Conservation (phyloP, 2,888 invertebrate genomes). For the Dicranocentrus wangi region DNA sequence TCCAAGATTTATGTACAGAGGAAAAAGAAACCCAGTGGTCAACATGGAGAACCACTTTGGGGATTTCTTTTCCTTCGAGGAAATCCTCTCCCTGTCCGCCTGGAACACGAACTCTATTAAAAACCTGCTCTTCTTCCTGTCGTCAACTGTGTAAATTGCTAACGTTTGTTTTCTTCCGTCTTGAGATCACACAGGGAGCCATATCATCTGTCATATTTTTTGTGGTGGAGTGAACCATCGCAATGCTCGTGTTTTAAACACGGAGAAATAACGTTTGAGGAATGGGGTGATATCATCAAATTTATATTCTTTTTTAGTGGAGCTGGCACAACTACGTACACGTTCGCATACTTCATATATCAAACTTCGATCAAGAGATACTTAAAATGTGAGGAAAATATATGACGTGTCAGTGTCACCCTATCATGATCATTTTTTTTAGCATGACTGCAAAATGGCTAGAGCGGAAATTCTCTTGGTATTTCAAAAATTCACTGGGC, state of each 20-base stretch:
- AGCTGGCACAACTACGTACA: not conserved
- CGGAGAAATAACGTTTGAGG: not conserved
- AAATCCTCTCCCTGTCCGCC: slow-evolving; percentile 49
- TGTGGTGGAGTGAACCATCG: not conserved
- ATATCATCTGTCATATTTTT: not conserved
- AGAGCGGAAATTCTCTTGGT: too few species aligned
- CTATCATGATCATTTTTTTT: slow-evolving; percentile 11
- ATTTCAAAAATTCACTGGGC: too few species aligned
- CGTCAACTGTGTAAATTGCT: not conserved
- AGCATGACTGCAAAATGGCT: too few species aligned
- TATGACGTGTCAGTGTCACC: slow-evolving; percentile 14
- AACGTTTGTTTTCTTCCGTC: too few species aligned
- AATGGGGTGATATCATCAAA: slow-evolving; percentile 13
- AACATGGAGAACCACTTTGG: not conserved
- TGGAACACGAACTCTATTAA: slow-evolving; percentile 57
- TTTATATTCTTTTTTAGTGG: slow-evolving; percentile 1
- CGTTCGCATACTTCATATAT: not conserved
- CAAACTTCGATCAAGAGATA: slow-evolving; percentile 12
- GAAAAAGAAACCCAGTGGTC: not conserved
- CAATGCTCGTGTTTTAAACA: not conserved
- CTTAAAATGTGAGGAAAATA: not conserved
- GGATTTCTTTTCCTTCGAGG: slow-evolving; percentile 7
- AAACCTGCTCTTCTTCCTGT: not conserved
- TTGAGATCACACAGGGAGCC: too few species aligned
- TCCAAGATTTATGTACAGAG: not conserved